phyloP scores from a whole-genome alignment of 2,113 vertebrate species.

The Siphamia tubifer region DNA sequence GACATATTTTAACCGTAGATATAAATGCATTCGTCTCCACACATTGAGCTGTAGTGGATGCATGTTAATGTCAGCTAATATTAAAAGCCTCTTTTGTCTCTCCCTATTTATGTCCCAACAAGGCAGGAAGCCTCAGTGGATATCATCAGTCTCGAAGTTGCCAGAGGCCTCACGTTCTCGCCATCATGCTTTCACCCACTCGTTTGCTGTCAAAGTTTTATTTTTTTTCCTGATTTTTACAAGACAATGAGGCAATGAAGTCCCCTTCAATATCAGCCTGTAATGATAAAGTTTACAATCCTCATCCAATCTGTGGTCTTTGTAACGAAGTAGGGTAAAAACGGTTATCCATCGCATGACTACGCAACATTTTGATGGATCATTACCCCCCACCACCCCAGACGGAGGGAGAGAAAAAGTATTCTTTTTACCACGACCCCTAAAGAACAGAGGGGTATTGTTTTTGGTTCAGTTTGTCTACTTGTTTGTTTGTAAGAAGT shows the following conservation, averaged over 20 bases:
- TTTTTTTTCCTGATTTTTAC: constrained; percentile 2
- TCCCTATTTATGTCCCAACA: constrained; percentile 33
- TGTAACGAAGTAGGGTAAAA: neutral
- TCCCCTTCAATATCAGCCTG: constrained; percentile 25
- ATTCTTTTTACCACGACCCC: too few relatives aligned
- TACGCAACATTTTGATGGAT: neutral
- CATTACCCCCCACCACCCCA: too few relatives aligned
- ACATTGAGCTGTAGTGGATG: constrained; percentile 1
- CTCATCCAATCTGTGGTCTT: neutral
- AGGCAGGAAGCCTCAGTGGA: constrained; percentile 3
- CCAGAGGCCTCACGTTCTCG: constrained; percentile 10
- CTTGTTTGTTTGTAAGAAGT: too few relatives aligned
- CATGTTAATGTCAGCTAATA: constrained; percentile 44
- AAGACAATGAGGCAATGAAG: neutral
- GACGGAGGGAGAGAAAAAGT: too few relatives aligned
- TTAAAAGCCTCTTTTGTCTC: constrained; percentile 41
- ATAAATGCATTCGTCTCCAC: neutral
- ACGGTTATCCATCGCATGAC: neutral
- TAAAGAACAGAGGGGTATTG: too few relatives aligned
- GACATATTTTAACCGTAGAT: constrained; percentile 5
- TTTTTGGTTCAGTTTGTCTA: too few relatives aligned
- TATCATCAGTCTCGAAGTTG: constrained; percentile 30
- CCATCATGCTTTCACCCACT: constrained; percentile 11
- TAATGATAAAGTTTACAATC: constrained; percentile 30
- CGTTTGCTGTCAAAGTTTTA: neutral